phyloP scores from a whole-genome alignment of 2,113 vertebrate genomes.

The Saccopteryx leptura region DNA sequence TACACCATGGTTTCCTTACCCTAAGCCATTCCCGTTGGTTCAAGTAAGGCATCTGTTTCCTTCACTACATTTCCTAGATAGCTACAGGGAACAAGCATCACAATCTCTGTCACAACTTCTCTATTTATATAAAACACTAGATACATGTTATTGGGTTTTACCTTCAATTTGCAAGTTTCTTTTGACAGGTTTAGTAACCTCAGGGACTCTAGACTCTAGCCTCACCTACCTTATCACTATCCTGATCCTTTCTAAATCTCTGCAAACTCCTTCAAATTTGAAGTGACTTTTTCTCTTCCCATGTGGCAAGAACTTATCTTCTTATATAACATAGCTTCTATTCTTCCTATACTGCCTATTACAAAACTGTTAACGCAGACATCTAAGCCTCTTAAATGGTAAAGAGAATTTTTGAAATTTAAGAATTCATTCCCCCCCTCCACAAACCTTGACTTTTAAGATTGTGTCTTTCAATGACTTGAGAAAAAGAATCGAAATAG shows the following conservation, averaged over 20 bases:
- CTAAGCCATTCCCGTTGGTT: not conserved
- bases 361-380: not conserved
- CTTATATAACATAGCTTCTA: not conserved
- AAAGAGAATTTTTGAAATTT: slow-evolving; percentile 1
- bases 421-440: not conserved
- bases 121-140: not conserved
- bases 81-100: not conserved
- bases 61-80: not conserved
- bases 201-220: not conserved
- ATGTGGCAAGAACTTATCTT: not conserved
- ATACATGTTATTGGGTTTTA: not conserved
- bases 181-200: not conserved
- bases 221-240: not conserved
- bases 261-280: not conserved
- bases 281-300: not conserved
- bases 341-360: not conserved
- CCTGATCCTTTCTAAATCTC: not conserved
- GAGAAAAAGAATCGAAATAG: slow-evolving; percentile 27
- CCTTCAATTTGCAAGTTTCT: not conserved
- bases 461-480: slow-evolving; percentile 31
- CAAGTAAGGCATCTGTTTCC: not conserved
- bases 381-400: slow-evolving; percentile 3
- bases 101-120: not conserved
- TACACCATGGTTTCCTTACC: not conserved
- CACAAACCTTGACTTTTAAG: slow-evolving; percentile 16